Evolutionary conservation across 2,888 invertebrate genomes (phyloP), one percentile per base, ranked within the genome.

Genomic region (Cephus sareptanus): DNA sequence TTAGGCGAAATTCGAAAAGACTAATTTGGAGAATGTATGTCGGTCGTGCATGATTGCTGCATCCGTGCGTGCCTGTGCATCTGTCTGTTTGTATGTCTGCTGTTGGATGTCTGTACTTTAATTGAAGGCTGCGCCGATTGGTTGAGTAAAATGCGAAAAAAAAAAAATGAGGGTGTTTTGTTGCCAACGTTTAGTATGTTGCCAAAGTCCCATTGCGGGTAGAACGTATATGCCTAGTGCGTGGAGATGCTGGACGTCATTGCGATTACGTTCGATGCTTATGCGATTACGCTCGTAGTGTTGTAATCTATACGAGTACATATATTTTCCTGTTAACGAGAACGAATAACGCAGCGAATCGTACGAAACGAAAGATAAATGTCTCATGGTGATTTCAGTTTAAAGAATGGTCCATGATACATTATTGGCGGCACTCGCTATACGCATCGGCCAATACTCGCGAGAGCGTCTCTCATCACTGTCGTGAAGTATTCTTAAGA

Each of bases 101-200:
- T 80, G 73, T 35, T 78, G 79, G 34, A 31, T 68, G 73, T 78
- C 69, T 75, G 75, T 75, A 75, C 75, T 73, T 78, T 70, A 77
- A 80, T 79, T 77, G 81, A 79, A 81, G 86, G 87, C 88, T 86
- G 87, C 85, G 85, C 85, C 85, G 82, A 85, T 85, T 85, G 83
- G 87, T 85, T 85, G 82, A 82, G 76, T 76, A 76, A 78, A 80
- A 81, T 73, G 79, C 56, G 37, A 77, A n/a, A 77, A 35, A 34
- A 79, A 71, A 34, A 79, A 71, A 31, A 85, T 82, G 83, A 87
- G 85, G 84, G 85, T 88, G 86, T 87, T 56, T 56, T 87, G 88
- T 88, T 89, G 89, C 88, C 89, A 89, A 89, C 85, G 83, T 87
- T 87, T 87, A 87, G 87, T 86, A 85, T 86, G 89, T 89, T 89